Percentiles rank a stretch among this genome's conserved stretches.
phyloP scores from a whole-genome alignment of 2,888 invertebrate species.

The Ormyrus labotus region DNA sequence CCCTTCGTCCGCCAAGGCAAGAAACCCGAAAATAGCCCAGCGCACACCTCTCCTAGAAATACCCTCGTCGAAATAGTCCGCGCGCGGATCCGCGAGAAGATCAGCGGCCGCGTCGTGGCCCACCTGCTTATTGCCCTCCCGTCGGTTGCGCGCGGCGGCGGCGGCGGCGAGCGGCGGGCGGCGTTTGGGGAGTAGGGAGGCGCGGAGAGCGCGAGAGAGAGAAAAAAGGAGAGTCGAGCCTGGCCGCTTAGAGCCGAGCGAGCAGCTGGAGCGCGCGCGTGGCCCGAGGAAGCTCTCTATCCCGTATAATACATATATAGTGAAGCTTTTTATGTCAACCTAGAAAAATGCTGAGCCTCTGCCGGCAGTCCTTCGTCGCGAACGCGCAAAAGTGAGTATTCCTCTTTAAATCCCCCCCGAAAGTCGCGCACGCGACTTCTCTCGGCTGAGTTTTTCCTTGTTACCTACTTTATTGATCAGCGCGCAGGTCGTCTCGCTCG shows the following conservation, averaged over 20 bases:
- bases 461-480: slow-evolving; percentile 30
- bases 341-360: slow-evolving; percentile 69
- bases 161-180: neutral
- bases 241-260: neutral
- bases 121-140: neutral
- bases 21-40: too few species aligned
- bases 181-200: neutral
- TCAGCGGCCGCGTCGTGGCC: neutral
- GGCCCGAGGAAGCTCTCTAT: neutral
- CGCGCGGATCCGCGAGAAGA: neutral
- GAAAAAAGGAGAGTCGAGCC: slow-evolving; percentile 17
- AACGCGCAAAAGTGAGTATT: slow-evolving; percentile 73
- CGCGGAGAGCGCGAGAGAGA: slow-evolving; percentile 14
- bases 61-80: too few species aligned
- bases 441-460: too few species aligned
- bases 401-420: too few species aligned
- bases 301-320: neutral
- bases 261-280: slow-evolving; percentile 9
- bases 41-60: too few species aligned
- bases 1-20: too few species aligned
- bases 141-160: neutral
- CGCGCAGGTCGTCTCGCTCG: neutral
- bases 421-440: too few species aligned
- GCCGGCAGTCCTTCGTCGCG: slow-evolving; percentile 69
- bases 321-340: slow-evolving; percentile 24